Evolutionary conservation across 2,113 vertebrate species (phyloP).

Genomic region (Hypanus sabinus): DNA sequence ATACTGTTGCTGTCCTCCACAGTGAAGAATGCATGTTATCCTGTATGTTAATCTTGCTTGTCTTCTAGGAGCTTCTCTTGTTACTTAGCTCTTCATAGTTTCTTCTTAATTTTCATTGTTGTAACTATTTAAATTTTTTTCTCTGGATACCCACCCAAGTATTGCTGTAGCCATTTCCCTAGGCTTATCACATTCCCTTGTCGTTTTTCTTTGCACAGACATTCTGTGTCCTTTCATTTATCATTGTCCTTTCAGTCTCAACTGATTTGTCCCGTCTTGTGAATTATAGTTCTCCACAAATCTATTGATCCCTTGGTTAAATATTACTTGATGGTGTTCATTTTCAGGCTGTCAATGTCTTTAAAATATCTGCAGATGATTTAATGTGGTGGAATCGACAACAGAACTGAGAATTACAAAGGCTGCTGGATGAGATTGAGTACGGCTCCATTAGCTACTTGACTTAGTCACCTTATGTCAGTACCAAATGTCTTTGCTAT

Average conservation of each 20-base stretch:
- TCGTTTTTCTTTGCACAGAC: neutral
- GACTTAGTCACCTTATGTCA: neutral
- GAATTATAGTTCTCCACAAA: neutral
- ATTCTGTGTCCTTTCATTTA: neutral
- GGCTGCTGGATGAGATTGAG: neutral
- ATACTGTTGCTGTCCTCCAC: no score
- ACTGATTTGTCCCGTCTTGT: no score
- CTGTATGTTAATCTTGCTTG: neutral
- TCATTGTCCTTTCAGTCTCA: neutral
- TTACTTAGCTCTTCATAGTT: neutral
- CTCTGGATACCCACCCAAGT: neutral
- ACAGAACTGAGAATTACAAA: neutral
- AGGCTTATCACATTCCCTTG: neutral
- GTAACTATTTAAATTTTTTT: no score
- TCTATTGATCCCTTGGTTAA: neutral
- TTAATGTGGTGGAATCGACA: neutral
- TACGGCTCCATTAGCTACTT: no score
- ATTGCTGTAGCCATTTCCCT: neutral
- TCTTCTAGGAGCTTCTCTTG: neutral
- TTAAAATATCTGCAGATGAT: neutral
- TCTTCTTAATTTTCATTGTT: neutral
- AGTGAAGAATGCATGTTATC: neutral
- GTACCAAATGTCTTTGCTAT: neutral
- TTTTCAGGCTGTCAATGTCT: neutral
- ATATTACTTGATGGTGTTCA: neutral